These are phyloP conservation scores for Channa maculata DNA, from an alignment of 2,113 vertebrate species.

Conservation along the genomic window DNA sequence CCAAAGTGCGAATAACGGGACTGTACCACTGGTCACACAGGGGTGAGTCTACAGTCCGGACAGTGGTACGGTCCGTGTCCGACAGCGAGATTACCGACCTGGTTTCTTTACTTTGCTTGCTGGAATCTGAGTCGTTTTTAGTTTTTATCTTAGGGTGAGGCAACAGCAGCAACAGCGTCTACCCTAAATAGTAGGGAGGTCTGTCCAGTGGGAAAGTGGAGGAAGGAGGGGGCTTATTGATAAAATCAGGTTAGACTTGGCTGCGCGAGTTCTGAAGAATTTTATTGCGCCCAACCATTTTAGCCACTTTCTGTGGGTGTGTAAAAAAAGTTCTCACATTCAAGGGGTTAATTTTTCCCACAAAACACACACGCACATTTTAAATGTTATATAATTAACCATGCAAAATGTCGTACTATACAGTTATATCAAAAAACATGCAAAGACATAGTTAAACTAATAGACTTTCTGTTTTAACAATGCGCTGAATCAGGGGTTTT, in stretches of 20 bases:
- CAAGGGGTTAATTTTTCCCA: background rate
- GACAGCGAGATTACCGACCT: no score
- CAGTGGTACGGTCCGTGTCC: no score
- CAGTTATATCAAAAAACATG: background rate
- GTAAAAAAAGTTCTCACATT: no score
- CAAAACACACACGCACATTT: background rate
- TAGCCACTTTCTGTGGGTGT: background rate
- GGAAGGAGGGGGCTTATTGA: background rate
- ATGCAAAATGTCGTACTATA: no score
- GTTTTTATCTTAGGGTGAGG: no score
- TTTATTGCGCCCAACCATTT: slow-evolving; percentile 10
- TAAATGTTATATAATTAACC: no score
- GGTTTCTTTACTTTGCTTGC: no score
- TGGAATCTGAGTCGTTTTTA: no score
- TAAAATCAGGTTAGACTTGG: slow-evolving; percentile 1
- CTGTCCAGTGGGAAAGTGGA: background rate
- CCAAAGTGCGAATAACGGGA: slow-evolving; percentile 68
- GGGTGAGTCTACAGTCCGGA: slow-evolving; percentile 39
- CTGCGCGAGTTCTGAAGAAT: background rate
- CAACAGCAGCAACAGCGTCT: background rate
- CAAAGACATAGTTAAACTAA: no score
- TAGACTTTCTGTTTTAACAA: no score
- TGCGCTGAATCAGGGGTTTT: no score
- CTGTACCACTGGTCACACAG: slow-evolving; percentile 72
- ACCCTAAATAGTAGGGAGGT: background rate